These are phyloP conservation scores for Emydocephalus ijimae DNA, from an alignment of 2,113 vertebrate species.

Conservation along the genomic window DNA sequence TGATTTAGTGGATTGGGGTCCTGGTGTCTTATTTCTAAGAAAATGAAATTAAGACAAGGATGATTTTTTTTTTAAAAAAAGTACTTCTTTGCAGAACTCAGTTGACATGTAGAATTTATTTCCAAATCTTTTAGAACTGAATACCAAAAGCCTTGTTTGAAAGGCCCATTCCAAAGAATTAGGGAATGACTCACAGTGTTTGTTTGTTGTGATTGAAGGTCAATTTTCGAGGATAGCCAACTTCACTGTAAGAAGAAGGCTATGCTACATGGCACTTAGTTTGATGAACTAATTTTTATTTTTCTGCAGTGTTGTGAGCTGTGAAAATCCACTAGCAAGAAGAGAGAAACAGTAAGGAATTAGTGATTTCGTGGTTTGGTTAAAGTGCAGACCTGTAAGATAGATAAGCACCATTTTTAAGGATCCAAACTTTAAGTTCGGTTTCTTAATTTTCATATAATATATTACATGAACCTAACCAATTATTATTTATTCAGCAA, in stretches of 20 bases:
- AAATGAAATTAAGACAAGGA: not conserved
- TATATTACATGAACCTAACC: not conserved
- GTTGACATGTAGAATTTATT: not conserved
- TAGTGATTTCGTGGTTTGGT: too few relatives aligned
- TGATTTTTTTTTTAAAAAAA: not conserved
- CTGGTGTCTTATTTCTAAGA: not conserved
- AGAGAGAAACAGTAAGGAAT: not conserved
- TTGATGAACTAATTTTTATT: not conserved
- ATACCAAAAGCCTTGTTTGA: not conserved
- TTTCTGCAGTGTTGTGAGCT: not conserved
- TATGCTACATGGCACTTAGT: not conserved
- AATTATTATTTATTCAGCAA: not conserved
- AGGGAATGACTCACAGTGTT: too few relatives aligned
- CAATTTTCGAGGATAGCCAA: not conserved
- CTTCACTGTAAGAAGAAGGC: not conserved
- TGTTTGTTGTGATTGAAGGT: not conserved
- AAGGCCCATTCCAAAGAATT: not conserved
- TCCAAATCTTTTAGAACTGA: not conserved
- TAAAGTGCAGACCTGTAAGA: not conserved
- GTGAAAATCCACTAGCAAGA: not conserved
- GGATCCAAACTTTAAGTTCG: not conserved
- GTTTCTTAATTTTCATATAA: not conserved
- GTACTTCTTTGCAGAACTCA: not conserved
- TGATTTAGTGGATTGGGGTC: not conserved
- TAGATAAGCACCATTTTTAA: not conserved